Percentiles rank a stretch among this genome's conserved stretches.
These are phyloP conservation scores for Delia radicum DNA, from an alignment of 1,140 invertebrate genomes.

Conservation along the genomic window DNA sequence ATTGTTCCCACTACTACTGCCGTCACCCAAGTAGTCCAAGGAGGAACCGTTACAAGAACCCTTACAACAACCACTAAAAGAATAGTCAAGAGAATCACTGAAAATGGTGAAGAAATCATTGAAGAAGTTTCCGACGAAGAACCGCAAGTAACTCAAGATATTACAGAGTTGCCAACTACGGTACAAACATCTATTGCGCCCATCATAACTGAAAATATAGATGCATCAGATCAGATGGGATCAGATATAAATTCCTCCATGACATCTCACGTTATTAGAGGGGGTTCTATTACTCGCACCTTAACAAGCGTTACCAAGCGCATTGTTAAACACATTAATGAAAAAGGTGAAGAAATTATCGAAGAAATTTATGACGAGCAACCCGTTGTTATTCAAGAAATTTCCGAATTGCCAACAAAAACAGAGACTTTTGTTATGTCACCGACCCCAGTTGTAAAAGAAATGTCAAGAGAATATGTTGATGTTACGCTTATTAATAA, in stretches of 20 bases:
- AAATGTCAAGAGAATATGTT: neutral
- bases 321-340: neutral
- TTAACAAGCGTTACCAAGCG: neutral
- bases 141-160: constrained; percentile 40
- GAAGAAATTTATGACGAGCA: constrained; percentile 39
- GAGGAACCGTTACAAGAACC: constrained; percentile 46
- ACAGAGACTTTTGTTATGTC: neutral
- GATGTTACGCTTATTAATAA: neutral
- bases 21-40: constrained; percentile 26
- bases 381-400: constrained; percentile 41
- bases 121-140: constrained; percentile 47
- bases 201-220: neutral
- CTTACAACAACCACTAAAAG: constrained; percentile 49
- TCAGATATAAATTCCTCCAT: neutral
- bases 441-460: neutral
- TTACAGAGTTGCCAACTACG: constrained; percentile 36
- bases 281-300: neutral
- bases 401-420: constrained; percentile 35
- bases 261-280: neutral
- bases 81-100: constrained; percentile 46
- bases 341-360: neutral
- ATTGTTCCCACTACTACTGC: too few species aligned
- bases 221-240: neutral
- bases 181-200: neutral
- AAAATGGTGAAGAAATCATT: constrained; percentile 45